Evolutionary conservation across 2,113 vertebrate species (phyloP), one percentile per base, ranked within the genome.

Genomic region (Nothobranchius kuhntae): DNA sequence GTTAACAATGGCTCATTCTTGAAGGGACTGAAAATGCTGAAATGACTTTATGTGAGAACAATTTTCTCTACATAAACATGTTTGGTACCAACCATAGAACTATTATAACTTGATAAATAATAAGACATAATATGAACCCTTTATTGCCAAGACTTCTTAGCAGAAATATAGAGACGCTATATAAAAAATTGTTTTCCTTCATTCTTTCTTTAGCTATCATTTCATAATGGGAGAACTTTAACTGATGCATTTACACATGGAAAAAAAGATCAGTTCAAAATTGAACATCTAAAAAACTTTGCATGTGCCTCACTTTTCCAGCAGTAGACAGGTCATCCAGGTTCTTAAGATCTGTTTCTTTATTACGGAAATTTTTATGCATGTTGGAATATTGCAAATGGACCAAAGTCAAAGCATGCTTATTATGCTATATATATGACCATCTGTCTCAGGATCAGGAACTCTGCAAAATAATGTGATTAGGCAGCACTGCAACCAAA

Each of bases 371-470:
- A 4, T 30, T 62, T 71, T 87, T 87, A 88, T 85, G 7, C 30
- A 62, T 57, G 66, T 53, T 71, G 71, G 50, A 59, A 70, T n/a
- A 7, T 48, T 72, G 68, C 59, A 57, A 58, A 82, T 53, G 7
- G 14, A n/a, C 76, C 65, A 71, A 46, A 74, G 67, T 48, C 46
- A 70, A 71, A 30, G 30, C 30, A 30, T 30, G 30, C 2, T 30
- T 30, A 54, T 36, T 74, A 48, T 66, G 54, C 55, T 61, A 62
- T 52, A 84, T 52, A 84, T 36, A 80, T 26, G 14, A 45, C 59
- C 78, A 85, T 89, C 72, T 59, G 75, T 88, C 75, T 88, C 73
- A 35, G 79, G 71, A 78, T 81, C 53, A 68, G 52, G 30, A 69
- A 77, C 67, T 83, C 81, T 77, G 66, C 81, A 86, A 78, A 71